Evolutionary conservation across 2,797 vertebrate genomes (phyloP).

Genomic region (Sebastes matsubarae): DNA sequence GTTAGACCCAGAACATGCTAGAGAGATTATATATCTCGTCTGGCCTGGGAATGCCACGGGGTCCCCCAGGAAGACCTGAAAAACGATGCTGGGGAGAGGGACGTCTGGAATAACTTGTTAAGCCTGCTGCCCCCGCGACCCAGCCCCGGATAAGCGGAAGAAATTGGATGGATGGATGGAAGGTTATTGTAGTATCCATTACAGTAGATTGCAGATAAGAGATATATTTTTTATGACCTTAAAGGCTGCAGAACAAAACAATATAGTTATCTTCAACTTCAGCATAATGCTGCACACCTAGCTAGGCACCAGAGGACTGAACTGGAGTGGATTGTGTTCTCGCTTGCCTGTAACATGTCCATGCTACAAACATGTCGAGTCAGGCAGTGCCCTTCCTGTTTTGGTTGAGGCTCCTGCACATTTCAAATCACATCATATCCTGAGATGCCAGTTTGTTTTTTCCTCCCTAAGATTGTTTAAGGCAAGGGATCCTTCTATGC

Average conservation of each 20-base stretch:
- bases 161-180: too few species aligned
- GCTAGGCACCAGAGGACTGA: neutral
- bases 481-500: neutral
- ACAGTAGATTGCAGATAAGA: neutral
- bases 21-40: too few species aligned
- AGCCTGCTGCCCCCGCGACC: too few species aligned
- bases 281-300: neutral
- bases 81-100: too few species aligned
- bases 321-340: neutral
- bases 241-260: neutral
- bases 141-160: too few species aligned
- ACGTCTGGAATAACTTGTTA: too few species aligned
- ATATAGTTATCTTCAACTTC: neutral
- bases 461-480: neutral
- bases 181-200: neutral
- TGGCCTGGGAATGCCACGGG: too few species aligned
- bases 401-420: neutral
- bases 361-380: conserved; percentile 2
- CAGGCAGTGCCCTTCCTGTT: conserved; percentile 44
- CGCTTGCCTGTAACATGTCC: neutral
- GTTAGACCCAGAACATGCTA: too few species aligned
- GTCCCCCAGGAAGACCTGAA: too few species aligned
- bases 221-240: neutral
- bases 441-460: conserved; percentile 38
- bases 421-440: conserved; percentile 50